A percentile compares a stretch with the other conserved stretches of the same genome.
Evolutionary conservation across 1,140 invertebrate species (phyloP).

Genomic region (Calephelis nemesis): DNA sequence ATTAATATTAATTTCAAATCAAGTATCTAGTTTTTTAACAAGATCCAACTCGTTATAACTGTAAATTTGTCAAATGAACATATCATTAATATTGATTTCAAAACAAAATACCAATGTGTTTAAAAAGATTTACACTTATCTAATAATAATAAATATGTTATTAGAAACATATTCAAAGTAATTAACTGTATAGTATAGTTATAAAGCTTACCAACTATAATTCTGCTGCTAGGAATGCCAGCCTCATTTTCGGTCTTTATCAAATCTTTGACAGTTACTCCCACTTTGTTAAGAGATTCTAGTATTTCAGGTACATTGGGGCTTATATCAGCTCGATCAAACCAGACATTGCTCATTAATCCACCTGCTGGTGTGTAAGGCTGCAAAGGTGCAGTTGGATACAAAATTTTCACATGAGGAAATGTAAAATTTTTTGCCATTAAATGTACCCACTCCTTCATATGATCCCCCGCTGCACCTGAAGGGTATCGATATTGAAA

Average conservation of each 20-base stretch:
- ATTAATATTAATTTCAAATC: no score
- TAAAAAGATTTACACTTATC: no score
- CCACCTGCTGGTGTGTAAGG: slow-evolving; percentile 83
- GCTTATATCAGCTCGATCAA: slow-evolving; percentile 82
- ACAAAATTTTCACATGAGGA: slow-evolving; percentile 85
- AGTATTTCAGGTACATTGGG: slow-evolving; percentile 81
- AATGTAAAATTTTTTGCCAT: slow-evolving; percentile 81
- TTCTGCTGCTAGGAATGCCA: slow-evolving; percentile 83
- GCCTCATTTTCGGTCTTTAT: slow-evolving; percentile 82
- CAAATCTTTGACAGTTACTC: slow-evolving; percentile 79
- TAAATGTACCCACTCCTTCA: slow-evolving; percentile 83
- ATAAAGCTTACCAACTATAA: slow-evolving; percentile 80
- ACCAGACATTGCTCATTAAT: slow-evolving; percentile 85
- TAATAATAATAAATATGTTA: no score
- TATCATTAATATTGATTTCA: no score
- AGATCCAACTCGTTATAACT: no score
- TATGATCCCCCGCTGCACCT: slow-evolving; percentile 83
- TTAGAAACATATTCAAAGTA: no score
- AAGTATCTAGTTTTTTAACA: no score
- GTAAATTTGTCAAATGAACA: no score
- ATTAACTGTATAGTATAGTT: background rate
- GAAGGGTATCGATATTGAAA: slow-evolving; percentile 25
- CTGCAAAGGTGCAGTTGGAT: slow-evolving; percentile 85
- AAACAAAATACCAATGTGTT: no score
- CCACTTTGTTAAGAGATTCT: slow-evolving; percentile 81